Percentiles rank a stretch among this genome's conserved stretches.
Conservation (phyloP, 2,797 vertebrate genomes). For the Borostomias antarcticus region DNA sequence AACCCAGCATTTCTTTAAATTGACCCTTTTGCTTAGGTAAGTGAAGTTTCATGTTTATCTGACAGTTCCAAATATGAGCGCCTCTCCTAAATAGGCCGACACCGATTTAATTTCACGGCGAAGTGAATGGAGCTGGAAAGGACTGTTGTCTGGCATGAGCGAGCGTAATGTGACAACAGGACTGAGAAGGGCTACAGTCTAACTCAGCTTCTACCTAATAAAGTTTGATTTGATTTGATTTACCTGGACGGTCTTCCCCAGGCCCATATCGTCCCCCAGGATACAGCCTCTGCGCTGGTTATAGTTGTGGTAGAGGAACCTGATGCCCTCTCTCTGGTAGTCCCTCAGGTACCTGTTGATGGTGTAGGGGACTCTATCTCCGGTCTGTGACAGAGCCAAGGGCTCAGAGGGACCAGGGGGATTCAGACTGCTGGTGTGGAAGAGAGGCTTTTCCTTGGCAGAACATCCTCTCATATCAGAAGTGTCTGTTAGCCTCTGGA, state of each 20-base stretch:
- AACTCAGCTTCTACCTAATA: no score
- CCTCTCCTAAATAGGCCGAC: no score
- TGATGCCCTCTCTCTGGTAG: conserved; percentile 91
- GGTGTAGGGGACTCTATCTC: conserved; percentile 85
- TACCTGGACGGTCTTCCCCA: conserved; percentile 98
- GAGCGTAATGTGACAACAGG: no score
- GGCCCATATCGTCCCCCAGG: conserved; percentile 97
- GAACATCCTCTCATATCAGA: conserved; percentile 56
- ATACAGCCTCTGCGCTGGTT: conserved; percentile 84
- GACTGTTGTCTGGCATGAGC: no score
- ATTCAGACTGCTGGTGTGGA: conserved; percentile 71
- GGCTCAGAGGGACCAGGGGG: conserved; percentile 65
- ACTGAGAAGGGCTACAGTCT: no score
- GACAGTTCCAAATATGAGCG: no score
- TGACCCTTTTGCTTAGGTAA: no score
- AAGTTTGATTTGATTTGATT: no score
- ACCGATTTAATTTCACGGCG: no score
- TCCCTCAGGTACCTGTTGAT: conserved; percentile 94
- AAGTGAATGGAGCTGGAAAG: no score
- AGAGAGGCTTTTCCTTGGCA: conserved; percentile 85
- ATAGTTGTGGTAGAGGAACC: conserved; percentile 87
- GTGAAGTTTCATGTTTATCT: no score
- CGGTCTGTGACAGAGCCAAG: conserved; percentile 77
- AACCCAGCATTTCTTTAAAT: no score
- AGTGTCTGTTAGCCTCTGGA: conserved; percentile 53